phyloP scores from a whole-genome alignment of 2,888 invertebrate genomes.

The Dicyrtoma fusca region DNA sequence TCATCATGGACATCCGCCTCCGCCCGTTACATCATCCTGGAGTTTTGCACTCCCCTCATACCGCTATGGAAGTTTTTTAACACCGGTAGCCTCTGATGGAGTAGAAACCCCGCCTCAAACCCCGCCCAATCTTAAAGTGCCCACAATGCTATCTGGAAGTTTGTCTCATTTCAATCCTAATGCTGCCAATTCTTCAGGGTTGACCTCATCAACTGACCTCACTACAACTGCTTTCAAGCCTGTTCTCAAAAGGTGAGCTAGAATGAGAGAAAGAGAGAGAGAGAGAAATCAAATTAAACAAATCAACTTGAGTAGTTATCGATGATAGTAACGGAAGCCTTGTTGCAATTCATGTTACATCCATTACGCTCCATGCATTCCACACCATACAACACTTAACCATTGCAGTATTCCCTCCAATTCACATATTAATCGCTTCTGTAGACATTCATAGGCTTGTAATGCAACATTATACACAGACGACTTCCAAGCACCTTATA shows the following conservation, averaged over 20 bases:
- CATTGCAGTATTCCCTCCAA: slow-evolving; percentile 23
- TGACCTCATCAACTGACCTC: slow-evolving; percentile 60
- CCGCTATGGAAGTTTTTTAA: slow-evolving; percentile 53
- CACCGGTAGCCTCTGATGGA: slow-evolving; percentile 63
- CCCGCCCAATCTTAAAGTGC: slow-evolving; percentile 90
- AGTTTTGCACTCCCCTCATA: slow-evolving; percentile 65
- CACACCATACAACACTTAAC: slow-evolving; percentile 24
- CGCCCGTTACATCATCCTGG: slow-evolving; percentile 62
- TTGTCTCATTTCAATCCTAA: slow-evolving; percentile 56
- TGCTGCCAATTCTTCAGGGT: slow-evolving; percentile 50
- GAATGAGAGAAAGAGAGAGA: not conserved
- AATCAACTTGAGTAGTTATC: slow-evolving; percentile 1
- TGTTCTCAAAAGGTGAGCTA: slow-evolving; percentile 81
- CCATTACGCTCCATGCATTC: slow-evolving; percentile 34
- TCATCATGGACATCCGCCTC: slow-evolving; percentile 60
- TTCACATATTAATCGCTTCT: slow-evolving; percentile 30
- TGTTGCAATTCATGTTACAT: slow-evolving; percentile 37
- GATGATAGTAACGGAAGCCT: slow-evolving; percentile 34
- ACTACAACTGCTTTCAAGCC: slow-evolving; percentile 76
- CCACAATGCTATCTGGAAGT: slow-evolving; percentile 72
- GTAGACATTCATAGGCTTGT: slow-evolving; percentile 26
- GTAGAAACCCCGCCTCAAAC: slow-evolving; percentile 93
- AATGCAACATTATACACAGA: slow-evolving; percentile 18
- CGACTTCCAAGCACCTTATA: slow-evolving; percentile 9
- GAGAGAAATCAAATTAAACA: not conserved